These are phyloP conservation scores for Parnassius orleans DNA, from an alignment of 2,888 invertebrate genomes.

Conservation along the genomic window DNA sequence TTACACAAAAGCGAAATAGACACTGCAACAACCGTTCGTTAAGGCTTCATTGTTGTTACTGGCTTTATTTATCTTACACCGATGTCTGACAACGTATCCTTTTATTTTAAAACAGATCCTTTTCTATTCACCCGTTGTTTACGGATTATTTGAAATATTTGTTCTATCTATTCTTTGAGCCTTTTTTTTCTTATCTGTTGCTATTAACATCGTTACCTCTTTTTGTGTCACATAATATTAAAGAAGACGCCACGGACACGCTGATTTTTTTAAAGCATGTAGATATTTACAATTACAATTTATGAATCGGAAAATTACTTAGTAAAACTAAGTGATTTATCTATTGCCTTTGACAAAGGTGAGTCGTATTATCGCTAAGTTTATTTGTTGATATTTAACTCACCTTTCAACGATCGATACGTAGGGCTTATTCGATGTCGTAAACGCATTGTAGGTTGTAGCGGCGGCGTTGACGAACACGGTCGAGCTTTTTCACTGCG, in stretches of 20 bases:
- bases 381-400: conserved; percentile 37
- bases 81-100: conserved; percentile 16
- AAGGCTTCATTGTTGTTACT: conserved; percentile 62
- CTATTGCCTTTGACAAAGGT: not conserved
- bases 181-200: conserved; percentile 20
- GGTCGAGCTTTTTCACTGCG: conserved; percentile 60
- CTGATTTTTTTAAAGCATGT: conserved; percentile 11
- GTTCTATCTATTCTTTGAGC: conserved; percentile 38
- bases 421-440: conserved; percentile 56
- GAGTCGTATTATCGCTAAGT: conserved; percentile 9
- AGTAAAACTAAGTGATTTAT: not conserved
- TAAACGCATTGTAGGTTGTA: conserved; percentile 47
- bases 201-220: conserved; percentile 14
- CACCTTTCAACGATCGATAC: conserved; percentile 58
- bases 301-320: no score
- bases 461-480: conserved; percentile 36
- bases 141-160: conserved; percentile 20
- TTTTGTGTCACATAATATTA: conserved; percentile 3
- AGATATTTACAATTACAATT: conserved; percentile 5
- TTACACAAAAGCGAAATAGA: conserved; percentile 41
- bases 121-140: conserved; percentile 21
- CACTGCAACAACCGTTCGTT: conserved; percentile 61
- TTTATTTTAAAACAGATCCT: conserved; percentile 16
- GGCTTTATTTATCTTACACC: conserved; percentile 56
- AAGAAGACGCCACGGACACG: not conserved